Conservation (phyloP, 2,113 vertebrate genomes). For the Myotis davidii region DNA sequence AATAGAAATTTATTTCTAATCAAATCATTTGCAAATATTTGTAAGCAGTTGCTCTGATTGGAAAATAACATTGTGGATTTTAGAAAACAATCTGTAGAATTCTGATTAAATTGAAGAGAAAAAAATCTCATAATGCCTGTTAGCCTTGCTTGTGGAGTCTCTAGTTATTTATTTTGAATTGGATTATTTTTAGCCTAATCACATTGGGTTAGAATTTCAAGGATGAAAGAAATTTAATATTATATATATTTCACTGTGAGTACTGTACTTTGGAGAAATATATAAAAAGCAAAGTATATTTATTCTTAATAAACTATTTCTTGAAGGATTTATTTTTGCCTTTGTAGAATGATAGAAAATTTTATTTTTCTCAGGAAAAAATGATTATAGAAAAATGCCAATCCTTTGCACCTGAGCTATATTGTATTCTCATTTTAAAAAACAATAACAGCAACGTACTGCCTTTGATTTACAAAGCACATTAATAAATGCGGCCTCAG, state of each 20-base stretch:
- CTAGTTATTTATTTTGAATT: not conserved
- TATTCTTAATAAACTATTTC: not conserved
- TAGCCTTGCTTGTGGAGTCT: not conserved
- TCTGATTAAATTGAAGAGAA: constrained; percentile 44
- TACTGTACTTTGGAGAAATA: not conserved
- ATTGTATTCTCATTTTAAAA: not conserved
- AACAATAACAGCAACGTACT: not conserved
- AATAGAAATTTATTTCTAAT: constrained; percentile 58
- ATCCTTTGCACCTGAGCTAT: not conserved
- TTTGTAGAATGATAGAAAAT: not conserved
- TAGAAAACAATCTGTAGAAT: constrained; percentile 17
- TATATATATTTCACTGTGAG: not conserved
- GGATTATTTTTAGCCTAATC: not conserved
- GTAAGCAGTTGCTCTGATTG: constrained; percentile 46
- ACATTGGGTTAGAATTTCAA: not conserved
- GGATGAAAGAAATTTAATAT: not conserved
- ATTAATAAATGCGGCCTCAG: not conserved
- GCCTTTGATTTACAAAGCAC: not conserved
- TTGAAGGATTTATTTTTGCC: not conserved
- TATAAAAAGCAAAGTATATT: not conserved
- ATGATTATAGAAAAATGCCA: not conserved
- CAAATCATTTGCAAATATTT: constrained; percentile 66
- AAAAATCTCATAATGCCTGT: not conserved
- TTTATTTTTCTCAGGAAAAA: not conserved
- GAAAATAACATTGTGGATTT: constrained; percentile 29